Evolutionary conservation across 2,888 invertebrate genomes (phyloP).

Genomic region (Netelia fuscicornis): DNA sequence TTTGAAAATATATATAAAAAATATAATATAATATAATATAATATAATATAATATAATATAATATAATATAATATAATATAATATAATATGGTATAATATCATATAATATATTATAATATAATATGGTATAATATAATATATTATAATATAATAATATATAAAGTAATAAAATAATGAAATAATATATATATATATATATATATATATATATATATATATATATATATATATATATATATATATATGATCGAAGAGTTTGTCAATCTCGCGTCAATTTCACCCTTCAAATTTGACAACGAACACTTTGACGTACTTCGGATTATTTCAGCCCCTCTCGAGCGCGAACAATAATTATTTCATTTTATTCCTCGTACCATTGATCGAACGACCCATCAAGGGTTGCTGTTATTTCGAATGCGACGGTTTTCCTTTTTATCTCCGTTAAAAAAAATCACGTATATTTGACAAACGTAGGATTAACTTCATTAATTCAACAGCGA

Average conservation of each 20-base stretch:
- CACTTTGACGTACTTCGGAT: constrained; percentile 7
- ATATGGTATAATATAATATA: too few species aligned
- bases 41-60: too few species aligned
- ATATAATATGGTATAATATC: too few species aligned
- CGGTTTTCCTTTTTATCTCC: neutral
- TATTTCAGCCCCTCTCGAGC: neutral
- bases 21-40: too few species aligned
- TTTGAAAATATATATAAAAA: neutral
- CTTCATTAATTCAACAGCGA: too few species aligned
- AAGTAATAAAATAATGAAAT: too few species aligned
- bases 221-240: neutral
- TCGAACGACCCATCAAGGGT: neutral
- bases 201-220: too few species aligned
- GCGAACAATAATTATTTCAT: constrained; percentile 24
- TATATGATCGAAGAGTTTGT: constrained; percentile 25
- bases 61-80: too few species aligned
- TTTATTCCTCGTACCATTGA: neutral
- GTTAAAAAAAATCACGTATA: neutral
- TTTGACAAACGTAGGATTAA: too few species aligned
- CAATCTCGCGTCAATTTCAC: constrained; percentile 42
- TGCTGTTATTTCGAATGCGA: neutral
- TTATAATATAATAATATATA: too few species aligned
- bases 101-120: too few species aligned
- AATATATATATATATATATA: too few species aligned
- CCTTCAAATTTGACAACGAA: constrained; percentile 42